phyloP scores from a whole-genome alignment of 2,113 vertebrate species.

The Numida meleagris region DNA sequence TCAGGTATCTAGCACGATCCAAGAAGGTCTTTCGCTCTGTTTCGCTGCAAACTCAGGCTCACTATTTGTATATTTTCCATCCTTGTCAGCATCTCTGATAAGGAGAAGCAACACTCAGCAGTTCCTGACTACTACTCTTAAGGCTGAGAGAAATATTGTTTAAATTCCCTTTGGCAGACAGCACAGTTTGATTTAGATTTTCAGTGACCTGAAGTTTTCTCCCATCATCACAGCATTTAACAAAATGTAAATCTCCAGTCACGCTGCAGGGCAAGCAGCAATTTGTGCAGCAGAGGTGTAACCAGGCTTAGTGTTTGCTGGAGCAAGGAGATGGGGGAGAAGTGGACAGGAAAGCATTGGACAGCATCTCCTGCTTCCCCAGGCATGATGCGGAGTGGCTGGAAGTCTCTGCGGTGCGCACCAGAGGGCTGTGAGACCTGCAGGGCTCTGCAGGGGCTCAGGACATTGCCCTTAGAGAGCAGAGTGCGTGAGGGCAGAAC shows the following conservation, averaged over 20 bases:
- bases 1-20: neutral
- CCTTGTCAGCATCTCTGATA: neutral
- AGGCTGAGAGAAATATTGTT: neutral
- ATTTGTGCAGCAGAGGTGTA: neutral
- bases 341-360: neutral
- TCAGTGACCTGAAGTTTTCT: slow-evolving; percentile 32
- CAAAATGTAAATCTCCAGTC: neutral
- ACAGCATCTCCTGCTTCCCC: neutral
- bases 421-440: fast-evolving
- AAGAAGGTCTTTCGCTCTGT: neutral
- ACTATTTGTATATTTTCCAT: neutral
- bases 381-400: neutral
- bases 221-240: neutral
- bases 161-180: slow-evolving; percentile 7
- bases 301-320: neutral
- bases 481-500: neutral
- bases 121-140: neutral
- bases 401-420: fast-evolving
- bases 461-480: neutral
- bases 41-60: neutral
- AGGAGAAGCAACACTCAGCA: neutral
- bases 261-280: neutral
- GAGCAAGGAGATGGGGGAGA: neutral
- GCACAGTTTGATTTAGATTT: slow-evolving; percentile 29
- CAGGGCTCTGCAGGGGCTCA: neutral